Conservation (phyloP, 2,113 vertebrate genomes). For the Micromys minutus region DNA sequence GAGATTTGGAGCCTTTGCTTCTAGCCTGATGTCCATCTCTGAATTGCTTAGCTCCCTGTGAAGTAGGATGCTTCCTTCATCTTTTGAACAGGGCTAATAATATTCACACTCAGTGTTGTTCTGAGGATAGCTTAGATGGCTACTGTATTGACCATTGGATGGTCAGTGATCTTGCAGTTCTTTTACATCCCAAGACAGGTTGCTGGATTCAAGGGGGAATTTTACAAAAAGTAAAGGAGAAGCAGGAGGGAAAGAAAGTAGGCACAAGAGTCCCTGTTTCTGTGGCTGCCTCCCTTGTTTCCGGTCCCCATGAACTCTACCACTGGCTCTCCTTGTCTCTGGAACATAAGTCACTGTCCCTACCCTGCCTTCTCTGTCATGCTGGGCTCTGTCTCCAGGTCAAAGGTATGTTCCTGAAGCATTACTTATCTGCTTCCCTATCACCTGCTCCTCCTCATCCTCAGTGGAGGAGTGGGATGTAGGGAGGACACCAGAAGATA, state of each 20-base stretch:
- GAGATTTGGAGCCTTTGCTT: not conserved
- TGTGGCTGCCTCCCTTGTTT: not conserved
- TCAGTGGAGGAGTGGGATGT: not conserved
- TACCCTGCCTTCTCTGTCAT: not conserved
- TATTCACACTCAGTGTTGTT: not conserved
- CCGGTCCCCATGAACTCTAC: no score
- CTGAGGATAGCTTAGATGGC: not conserved
- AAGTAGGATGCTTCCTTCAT: not conserved
- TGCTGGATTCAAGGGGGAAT: not conserved
- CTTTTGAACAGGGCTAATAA: constrained; percentile 23
- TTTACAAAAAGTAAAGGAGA: not conserved
- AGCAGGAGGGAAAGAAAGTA: not conserved
- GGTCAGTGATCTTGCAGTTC: not conserved
- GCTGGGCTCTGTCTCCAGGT: fast-evolving
- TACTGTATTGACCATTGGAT: not conserved
- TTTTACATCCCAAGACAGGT: not conserved
- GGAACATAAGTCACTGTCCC: not conserved
- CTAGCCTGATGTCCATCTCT: not conserved
- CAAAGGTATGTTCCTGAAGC: not conserved
- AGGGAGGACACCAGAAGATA: not conserved
- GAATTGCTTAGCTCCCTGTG: not conserved
- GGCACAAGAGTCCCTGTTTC: not conserved
- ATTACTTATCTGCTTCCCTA: not conserved
- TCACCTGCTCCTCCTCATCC: not conserved
- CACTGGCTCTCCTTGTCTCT: fast-evolving